These are phyloP conservation scores for Kryptolebias ocellatus DNA, from an alignment of 2,797 vertebrate genomes.

Conservation along the genomic window DNA sequence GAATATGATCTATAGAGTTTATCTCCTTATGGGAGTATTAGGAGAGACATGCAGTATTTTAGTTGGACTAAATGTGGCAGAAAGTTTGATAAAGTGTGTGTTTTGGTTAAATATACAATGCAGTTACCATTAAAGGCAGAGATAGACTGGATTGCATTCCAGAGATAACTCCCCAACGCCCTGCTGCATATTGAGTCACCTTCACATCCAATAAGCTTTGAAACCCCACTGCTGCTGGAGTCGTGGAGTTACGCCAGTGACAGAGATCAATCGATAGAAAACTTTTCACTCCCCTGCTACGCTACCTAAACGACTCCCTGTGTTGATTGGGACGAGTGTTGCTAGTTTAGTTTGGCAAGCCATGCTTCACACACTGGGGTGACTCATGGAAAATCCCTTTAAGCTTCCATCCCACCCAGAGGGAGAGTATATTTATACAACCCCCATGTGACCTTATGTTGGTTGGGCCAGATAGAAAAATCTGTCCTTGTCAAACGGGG, in stretches of 20 bases:
- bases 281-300: slow-evolving; percentile 35
- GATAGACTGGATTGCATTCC: background rate
- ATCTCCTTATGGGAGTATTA: no score
- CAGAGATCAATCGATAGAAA: slow-evolving; percentile 51
- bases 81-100: no score
- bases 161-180: slow-evolving; percentile 38
- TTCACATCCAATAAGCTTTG: slow-evolving; percentile 50
- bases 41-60: no score
- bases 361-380: slow-evolving; percentile 61
- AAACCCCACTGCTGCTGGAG: slow-evolving; percentile 42
- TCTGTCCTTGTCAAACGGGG: slow-evolving; percentile 37
- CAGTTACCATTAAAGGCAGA: no score
- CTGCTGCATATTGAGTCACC: slow-evolving; percentile 58
- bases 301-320: slow-evolving; percentile 51
- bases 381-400: slow-evolving; percentile 76
- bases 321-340: slow-evolving; percentile 39
- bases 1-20: no score
- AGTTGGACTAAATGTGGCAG: no score
- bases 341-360: slow-evolving; percentile 68
- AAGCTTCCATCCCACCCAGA: slow-evolving; percentile 76
- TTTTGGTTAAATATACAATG: no score
- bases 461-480: slow-evolving; percentile 50
- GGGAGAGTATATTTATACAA: slow-evolving; percentile 74
- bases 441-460: slow-evolving; percentile 57
- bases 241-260: slow-evolving; percentile 37